Conservation (phyloP, 2,888 invertebrate genomes). For the Andrena marginata region DNA sequence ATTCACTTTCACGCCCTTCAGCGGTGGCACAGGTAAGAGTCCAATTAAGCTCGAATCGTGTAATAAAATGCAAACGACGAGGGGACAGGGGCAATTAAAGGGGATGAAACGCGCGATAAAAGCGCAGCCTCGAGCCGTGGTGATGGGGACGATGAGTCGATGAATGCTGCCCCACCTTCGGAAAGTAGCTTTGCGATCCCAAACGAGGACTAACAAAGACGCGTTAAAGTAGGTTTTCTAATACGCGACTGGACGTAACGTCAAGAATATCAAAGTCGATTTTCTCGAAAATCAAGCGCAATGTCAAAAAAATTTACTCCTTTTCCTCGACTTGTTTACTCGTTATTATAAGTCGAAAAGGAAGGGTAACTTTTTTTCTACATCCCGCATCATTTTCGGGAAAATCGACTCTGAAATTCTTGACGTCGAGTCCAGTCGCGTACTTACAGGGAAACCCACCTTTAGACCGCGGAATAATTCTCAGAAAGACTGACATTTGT, state of each 20-base stretch:
- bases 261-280: too few species aligned
- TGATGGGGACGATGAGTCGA: conserved; percentile 21
- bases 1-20: conserved; percentile 33
- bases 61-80: conserved; percentile 60
- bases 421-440: not conserved
- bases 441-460: not conserved
- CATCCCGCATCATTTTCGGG: too few species aligned
- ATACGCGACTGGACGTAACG: too few species aligned
- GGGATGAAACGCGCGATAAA: conserved; percentile 51
- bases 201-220: too few species aligned
- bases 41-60: conserved; percentile 48
- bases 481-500: not conserved
- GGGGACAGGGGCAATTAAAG: conserved; percentile 47
- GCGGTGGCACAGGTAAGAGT: conserved; percentile 12
- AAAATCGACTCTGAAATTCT: not conserved
- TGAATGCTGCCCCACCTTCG: conserved; percentile 9
- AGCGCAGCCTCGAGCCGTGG: conserved; percentile 7
- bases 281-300: too few species aligned
- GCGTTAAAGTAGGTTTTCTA: too few species aligned
- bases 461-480: not conserved
- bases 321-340: too few species aligned
- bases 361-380: too few species aligned
- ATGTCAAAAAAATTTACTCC: too few species aligned
- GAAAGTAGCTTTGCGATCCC: too few species aligned
- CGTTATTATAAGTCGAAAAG: too few species aligned